These are phyloP conservation scores for Sturnus vulgaris DNA, from an alignment of 2,113 vertebrate species.

Conservation along the genomic window DNA sequence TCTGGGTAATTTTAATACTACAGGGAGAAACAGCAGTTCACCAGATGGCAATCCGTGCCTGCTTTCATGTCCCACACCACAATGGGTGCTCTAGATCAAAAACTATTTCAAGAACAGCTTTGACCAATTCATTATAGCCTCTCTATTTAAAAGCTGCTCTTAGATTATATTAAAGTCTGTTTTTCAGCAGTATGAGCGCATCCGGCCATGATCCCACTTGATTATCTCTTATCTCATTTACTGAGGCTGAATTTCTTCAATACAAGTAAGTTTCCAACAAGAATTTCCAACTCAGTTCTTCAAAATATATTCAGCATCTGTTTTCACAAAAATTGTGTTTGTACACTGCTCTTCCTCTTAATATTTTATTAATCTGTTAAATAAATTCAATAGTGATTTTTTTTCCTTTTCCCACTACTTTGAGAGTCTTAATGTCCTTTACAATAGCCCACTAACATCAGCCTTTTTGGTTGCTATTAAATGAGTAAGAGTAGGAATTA, in stretches of 20 bases:
- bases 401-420: background rate
- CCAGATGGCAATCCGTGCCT: background rate
- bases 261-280: background rate
- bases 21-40: background rate
- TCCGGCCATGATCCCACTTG: background rate
- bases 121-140: background rate
- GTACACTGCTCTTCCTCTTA: rapidly evolving
- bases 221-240: background rate
- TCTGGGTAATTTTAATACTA: background rate
- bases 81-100: background rate
- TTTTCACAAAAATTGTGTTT: background rate
- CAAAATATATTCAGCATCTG: background rate
- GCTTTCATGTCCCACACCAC: background rate
- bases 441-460: background rate
- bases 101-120: background rate
- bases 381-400: background rate
- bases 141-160: background rate
- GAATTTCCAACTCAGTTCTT: background rate
- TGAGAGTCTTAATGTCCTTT: background rate
- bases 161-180: background rate
- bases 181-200: background rate
- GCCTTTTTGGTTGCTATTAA: background rate
- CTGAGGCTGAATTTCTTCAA: background rate
- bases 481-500: background rate
- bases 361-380: background rate